Evolutionary conservation across 2,797 vertebrate species (phyloP).

Genomic region (Macroramphosus scolopax): DNA sequence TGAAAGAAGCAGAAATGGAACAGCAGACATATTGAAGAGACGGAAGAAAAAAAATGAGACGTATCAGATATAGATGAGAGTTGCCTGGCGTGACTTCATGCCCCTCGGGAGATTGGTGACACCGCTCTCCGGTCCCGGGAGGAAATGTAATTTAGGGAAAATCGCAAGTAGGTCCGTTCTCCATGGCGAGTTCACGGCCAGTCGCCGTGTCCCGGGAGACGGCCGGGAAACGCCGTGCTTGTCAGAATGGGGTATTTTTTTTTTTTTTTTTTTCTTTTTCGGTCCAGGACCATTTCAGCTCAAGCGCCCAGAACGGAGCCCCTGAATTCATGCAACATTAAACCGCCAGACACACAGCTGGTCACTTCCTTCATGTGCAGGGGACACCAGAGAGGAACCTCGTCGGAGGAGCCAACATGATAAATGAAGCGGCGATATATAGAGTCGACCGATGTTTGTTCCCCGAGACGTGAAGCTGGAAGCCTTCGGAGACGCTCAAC

Average conservation of each 20-base stretch:
- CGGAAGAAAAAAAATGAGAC: conserved; percentile 22
- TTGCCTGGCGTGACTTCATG: conserved; percentile 23
- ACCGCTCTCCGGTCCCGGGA: conserved; percentile 10
- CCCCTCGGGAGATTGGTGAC: conserved; percentile 12
- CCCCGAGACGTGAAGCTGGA: too few relatives aligned
- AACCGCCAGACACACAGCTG: conserved; percentile 55
- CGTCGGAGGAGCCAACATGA: too few relatives aligned
- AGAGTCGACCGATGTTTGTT: too few relatives aligned
- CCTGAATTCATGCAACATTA: conserved; percentile 58
- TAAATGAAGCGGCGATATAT: too few relatives aligned
- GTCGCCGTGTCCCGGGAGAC: conserved; percentile 39
- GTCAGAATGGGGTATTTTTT: conserved; percentile 44
- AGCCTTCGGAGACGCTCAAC: too few relatives aligned
- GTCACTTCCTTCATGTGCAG: conserved; percentile 48
- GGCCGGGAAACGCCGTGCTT: conserved; percentile 29
- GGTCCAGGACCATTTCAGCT: conserved; percentile 26
- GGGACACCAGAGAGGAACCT: too few relatives aligned
- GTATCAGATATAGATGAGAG: conserved; percentile 40
- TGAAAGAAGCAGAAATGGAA: conserved; percentile 46
- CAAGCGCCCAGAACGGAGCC: conserved; percentile 38
- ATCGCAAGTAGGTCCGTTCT: conserved; percentile 21
- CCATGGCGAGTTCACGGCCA: not conserved
- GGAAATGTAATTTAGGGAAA: conserved; percentile 27
- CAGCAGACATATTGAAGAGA: conserved; percentile 21
- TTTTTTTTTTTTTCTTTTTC: too few relatives aligned